Base-by-base conservation (phyloP, 37 sponge, comb jelly and placozoan species). In the Chondrosia reniformis region DNA sequence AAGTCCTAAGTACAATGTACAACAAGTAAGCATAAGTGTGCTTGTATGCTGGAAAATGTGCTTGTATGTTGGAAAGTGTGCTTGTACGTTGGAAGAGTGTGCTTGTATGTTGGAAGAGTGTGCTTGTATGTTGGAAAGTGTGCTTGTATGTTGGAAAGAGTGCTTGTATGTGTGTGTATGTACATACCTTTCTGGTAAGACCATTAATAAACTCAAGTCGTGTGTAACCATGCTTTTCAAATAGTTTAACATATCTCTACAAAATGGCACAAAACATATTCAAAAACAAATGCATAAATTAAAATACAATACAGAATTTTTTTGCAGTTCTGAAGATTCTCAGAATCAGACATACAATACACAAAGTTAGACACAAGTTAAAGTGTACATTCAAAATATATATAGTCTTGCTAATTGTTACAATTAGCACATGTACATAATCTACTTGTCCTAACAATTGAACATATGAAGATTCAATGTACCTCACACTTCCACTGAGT, bases 1-100 rank as follows among this genome's bases (percentile, higher is more conserved):
- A 92, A 67, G 46, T 92, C 93, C 89, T 85, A 8, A 40, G 42
- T 21, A 30, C 61, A 59, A 49, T 15, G 15, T 49, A 15, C 10
- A 10, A 49, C 52, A 49, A 19, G 15, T 10, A 49, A 19, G 52
- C 52, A 49, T 49, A 49, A 49, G 15, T 49, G 52, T 49, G 15
- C 52, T 49, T 19, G 10, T 15, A 49, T 49, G 10, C 52, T n/a
- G n/a, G n/a, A n/a, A n/a, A n/a, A n/a, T n/a, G n/a, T n/a, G n/a
- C 52, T 49, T 49, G 52, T 15, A 49, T 49, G 52, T 49, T 49
- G 52, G 10, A 49, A 19, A 19, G 10, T 49, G 52, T 15, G 15
- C 15, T 10, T 49, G 52, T 10, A 59, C 8, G 28, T 59, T 25
- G n/a, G 22, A 30, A 59, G n/a, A 59, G 28, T 59, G n/a, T 59